Evolutionary conservation across 2,797 vertebrate genomes (phyloP).

Genomic region (Hafferia zeledoni): DNA sequence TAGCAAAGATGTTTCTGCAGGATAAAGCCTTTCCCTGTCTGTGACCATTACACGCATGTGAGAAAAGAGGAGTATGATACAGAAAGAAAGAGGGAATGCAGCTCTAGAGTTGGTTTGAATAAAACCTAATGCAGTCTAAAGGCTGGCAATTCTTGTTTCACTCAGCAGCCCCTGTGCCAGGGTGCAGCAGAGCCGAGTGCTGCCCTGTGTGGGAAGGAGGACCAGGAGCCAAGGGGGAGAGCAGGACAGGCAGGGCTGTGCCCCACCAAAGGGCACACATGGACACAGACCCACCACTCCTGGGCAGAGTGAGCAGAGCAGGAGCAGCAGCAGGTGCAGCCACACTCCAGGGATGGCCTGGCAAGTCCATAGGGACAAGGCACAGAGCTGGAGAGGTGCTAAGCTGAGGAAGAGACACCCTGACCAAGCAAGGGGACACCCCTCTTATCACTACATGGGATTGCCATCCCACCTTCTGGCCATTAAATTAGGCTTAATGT

Average conservation of each 20-base stretch:
- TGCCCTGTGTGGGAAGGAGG: not conserved
- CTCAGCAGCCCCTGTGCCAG: not conserved
- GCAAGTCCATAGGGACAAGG: fast-evolving
- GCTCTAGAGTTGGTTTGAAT: not conserved
- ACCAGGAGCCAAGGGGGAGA: no score
- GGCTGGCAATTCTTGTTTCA: not conserved
- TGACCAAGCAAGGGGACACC: not conserved
- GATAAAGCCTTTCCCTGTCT: not conserved
- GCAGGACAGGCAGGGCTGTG: not conserved
- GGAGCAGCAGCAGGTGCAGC: not conserved
- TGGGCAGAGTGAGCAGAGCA: not conserved
- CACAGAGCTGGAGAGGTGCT: not conserved
- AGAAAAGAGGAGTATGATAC: not conserved
- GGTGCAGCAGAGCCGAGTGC: not conserved
- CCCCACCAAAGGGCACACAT: fast-evolving
- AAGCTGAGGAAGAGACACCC: not conserved
- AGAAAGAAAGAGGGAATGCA: not conserved
- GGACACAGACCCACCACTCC: not conserved
- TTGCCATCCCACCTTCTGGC: not conserved
- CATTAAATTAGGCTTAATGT: not conserved
- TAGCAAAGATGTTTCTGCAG: not conserved
- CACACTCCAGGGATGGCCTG: not conserved
- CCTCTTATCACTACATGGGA: not conserved
- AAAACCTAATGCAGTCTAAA: not conserved
- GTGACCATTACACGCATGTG: not conserved